Conservation (phyloP, 2,888 invertebrate genomes). For the Ommatoiulus sabulosus region DNA sequence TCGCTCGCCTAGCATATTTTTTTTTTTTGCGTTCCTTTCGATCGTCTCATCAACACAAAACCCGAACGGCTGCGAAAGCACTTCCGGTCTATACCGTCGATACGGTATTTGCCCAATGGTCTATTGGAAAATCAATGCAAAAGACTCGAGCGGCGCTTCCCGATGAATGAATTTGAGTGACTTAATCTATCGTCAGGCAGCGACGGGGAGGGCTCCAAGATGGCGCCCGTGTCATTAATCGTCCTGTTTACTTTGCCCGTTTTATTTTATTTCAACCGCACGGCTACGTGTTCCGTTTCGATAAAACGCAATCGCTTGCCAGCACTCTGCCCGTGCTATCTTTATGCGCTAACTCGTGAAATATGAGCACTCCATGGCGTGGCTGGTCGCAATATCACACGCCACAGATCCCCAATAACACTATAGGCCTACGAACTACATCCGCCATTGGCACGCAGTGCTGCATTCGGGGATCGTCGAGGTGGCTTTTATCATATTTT, state of each 20-base stretch:
- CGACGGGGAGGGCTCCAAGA: not conserved
- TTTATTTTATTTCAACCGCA: not conserved
- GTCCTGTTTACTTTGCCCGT: conserved; percentile 13
- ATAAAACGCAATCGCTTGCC: not conserved
- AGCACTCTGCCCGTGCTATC: not conserved
- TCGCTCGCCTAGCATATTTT: not conserved
- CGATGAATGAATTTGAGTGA: too few species aligned
- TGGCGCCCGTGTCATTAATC: conserved; percentile 15
- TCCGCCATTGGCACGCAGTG: not conserved
- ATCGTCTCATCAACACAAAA: not conserved
- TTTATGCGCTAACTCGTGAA: not conserved
- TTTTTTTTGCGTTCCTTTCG: too few species aligned
- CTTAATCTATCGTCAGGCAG: too few species aligned
- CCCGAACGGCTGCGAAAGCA: not conserved
- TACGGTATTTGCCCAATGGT: not conserved
- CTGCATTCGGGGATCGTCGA: not conserved
- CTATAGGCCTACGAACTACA: too few species aligned
- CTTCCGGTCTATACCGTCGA: not conserved
- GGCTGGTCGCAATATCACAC: not conserved
- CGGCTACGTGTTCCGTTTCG: conserved; percentile 37
- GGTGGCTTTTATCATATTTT: not conserved
- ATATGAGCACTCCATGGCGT: not conserved
- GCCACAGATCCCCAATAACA: not conserved
- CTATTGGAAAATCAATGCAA: not conserved
- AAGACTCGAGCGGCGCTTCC: too few species aligned